Percentiles rank a stretch among this genome's conserved stretches.
Evolutionary conservation across 2,113 vertebrate genomes (phyloP).

Genomic region (Paedocypris sp.): DNA sequence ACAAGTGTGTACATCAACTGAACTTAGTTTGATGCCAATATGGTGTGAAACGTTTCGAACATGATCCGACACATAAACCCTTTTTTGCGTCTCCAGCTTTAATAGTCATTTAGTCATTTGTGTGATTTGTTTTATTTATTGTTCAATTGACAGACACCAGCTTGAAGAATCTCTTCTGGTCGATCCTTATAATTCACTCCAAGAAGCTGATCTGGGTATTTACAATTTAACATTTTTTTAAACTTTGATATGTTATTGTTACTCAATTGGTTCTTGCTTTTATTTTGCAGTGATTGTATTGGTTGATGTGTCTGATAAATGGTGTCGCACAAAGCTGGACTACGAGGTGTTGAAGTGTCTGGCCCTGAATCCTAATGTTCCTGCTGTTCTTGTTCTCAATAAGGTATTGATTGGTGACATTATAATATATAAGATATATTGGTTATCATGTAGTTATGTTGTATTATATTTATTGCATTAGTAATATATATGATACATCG

Average conservation of each 20-base stretch:
- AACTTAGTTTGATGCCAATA: no score
- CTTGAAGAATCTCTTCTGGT: slow-evolving; percentile 73
- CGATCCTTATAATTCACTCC: slow-evolving; percentile 77
- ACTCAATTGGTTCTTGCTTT: background rate
- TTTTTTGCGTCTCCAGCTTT: no score
- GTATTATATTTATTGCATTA: no score
- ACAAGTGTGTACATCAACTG: no score
- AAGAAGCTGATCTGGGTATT: slow-evolving; percentile 76
- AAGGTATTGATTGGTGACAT: no score
- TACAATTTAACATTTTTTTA: background rate
- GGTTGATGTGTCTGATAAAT: slow-evolving; percentile 81
- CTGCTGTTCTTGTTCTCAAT: slow-evolving; percentile 84
- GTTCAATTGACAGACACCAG: slow-evolving; percentile 76
- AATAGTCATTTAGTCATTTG: no score
- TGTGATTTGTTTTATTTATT: background rate
- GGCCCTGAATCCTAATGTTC: slow-evolving; percentile 58
- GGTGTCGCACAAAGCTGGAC: slow-evolving; percentile 65
- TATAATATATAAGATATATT: no score
- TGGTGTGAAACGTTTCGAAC: no score
- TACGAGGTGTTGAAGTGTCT: slow-evolving; percentile 74
- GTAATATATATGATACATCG: no score
- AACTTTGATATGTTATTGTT: background rate
- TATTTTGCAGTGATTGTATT: slow-evolving; percentile 72
- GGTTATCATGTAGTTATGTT: no score
- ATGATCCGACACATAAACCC: no score